Evolutionary conservation across 2,113 vertebrate genomes (phyloP), one percentile per base, ranked within the genome.

Genomic region (Nycticebus coucang): DNA sequence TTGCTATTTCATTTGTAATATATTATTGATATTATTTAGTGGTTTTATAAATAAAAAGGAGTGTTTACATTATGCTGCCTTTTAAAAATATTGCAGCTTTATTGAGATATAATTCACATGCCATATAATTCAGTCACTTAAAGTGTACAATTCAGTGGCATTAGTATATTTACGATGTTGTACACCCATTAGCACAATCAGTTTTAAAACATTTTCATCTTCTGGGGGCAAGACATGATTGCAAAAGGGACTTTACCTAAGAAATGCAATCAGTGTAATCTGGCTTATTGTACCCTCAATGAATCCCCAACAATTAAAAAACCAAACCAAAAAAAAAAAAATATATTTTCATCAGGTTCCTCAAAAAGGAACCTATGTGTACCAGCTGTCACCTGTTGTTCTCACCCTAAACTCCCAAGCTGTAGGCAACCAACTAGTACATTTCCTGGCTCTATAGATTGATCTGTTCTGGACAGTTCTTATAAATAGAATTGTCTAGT

Each of bases 11-110:
- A 28, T 55, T 60, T 93, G 2, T 90, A 75, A 64, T 50, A 50
- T 50, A 50, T 50, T 50, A 50, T 50, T 62, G 37, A 30, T 93
- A 45, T n/a, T 86, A 72, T 82, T 91, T 91, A 77, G 28, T 91
- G 15, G 10, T 92, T 18, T 95, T 95, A 53, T 41, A 94, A 95
- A 71, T 55, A 45, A 85, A 92, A 82, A 88, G 21, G 66, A 69
- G 26, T 79, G 18, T 78, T 66, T 88, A 14, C 1, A 41, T 95
- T 59, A 72, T 35, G 24, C 28, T 88, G 24, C 22, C 33, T 95
- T 91, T 92, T 72, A 83, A 41, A 86, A 60, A 35, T 64, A 50
- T 45, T 69, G 18, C 3, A 91, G 4, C 57, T 84, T 94, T 87
- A 74, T 80, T 92, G 17, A 60, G 37, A 45, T 71, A 4, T 74